Evolutionary conservation across 2,888 invertebrate species (phyloP), one percentile per base, ranked within the genome.

Genomic region (Euplexia lucipara): DNA sequence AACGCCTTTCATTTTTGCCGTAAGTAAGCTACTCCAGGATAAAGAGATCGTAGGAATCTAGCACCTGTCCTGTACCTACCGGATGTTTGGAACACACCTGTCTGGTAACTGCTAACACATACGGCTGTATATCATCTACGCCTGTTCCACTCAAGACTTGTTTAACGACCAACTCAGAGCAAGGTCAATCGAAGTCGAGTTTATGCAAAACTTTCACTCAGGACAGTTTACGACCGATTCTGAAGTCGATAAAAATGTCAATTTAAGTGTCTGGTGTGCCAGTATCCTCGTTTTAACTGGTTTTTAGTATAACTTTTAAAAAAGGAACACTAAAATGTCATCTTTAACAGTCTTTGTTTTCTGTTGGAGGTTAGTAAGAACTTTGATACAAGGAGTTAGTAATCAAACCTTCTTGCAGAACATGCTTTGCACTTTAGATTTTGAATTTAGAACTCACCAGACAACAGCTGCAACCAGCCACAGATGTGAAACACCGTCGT

Each of bases 401-500:
- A 22, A 10, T 20, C 8, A 14, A 35, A 18, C 16, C 18, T 42
- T 53, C 39, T 39, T 52, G 20, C 10, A 32, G 20, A 18, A 20
- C 35, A 56, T 49, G 41, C 39, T 30, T 51, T 37, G 7, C 18
- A 32, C 20, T 41, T 18, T 30, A 34, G 26, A 4, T 32, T 42
- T 47, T 62, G 10, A 1, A 9, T 47, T 53, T 54, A 41, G 3
- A 61, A 94, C 96, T 97, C 91, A 99, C 99, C 99, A 88, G 99
- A 98, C 80, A 99, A 95, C n/a, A 99, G 96, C 92, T 99, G 99
- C 95, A 99, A 96, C 98, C 98, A 99, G 49, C 98, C 99, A 88
- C 99, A 99, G 70, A 99, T 96, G 88, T 98, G 97, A 92, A 98
- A 99, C 54, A 99, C 99, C 56, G 97, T 97, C 49, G 98, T 98